Conservation (phyloP, 2,888 invertebrate species). For the Fragum fragum region DNA sequence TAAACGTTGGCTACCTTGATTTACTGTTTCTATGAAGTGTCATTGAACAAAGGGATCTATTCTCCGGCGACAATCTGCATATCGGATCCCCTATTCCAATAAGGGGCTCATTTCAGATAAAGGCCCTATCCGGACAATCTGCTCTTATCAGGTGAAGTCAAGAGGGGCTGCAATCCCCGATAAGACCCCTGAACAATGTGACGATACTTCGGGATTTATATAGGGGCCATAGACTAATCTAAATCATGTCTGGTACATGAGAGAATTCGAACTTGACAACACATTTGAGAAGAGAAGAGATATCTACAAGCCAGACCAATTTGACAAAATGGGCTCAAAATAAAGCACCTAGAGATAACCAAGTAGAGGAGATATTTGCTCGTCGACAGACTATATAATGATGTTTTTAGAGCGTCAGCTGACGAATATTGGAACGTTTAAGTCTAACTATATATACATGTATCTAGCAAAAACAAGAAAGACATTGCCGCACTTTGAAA, state of each 20-base stretch:
- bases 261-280: too few species aligned
- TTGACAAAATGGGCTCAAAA: too few species aligned
- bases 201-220: slow-evolving; percentile 19
- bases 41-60: not conserved
- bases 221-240: slow-evolving; percentile 18
- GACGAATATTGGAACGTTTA: too few species aligned
- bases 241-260: not conserved
- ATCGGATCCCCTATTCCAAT: slow-evolving; percentile 6
- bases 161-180: slow-evolving; percentile 28
- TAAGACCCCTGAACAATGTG: slow-evolving; percentile 19
- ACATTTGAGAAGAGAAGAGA: too few species aligned
- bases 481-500: too few species aligned
- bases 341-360: too few species aligned
- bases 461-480: too few species aligned
- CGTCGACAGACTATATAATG: too few species aligned
- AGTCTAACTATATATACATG: too few species aligned
- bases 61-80: slow-evolving; percentile 9
- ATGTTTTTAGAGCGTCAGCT: too few species aligned
- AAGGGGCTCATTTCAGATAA: slow-evolving; percentile 12
- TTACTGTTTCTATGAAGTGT: not conserved
- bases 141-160: slow-evolving; percentile 28
- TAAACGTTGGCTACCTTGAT: not conserved
- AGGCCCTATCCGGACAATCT: slow-evolving; percentile 18
- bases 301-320: too few species aligned
- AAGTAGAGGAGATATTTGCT: too few species aligned